Evolutionary conservation across 1,140 invertebrate species (phyloP).

Genomic region (Drosophila lacertosa): DNA sequence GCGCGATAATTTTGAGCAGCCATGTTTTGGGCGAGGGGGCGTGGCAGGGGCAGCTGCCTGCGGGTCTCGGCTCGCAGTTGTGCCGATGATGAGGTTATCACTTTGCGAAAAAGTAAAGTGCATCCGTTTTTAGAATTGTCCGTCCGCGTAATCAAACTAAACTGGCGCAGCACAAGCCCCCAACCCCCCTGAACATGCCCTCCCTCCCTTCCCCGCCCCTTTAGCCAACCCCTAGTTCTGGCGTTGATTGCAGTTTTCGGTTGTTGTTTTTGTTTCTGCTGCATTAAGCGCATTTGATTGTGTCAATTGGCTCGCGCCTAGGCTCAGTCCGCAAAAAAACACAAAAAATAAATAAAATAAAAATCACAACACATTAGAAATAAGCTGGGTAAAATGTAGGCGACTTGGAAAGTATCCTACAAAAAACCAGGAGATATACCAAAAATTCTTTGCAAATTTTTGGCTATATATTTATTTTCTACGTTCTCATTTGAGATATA

Average conservation of each 20-base stretch:
- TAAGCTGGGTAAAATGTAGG: slow-evolving; percentile 5
- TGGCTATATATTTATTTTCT: too few species aligned
- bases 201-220: not conserved
- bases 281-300: slow-evolving; percentile 80
- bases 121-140: slow-evolving; percentile 76
- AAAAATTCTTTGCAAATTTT: too few species aligned
- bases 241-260: slow-evolving; percentile 69
- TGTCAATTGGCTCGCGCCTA: slow-evolving; percentile 79
- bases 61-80: slow-evolving; percentile 4
- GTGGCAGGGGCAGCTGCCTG: too few species aligned
- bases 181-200: not conserved
- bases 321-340: slow-evolving; percentile 46
- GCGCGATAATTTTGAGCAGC: slow-evolving; percentile 60
- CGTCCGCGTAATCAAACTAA: slow-evolving; percentile 75
- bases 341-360: slow-evolving; percentile 12
- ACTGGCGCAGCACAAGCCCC: slow-evolving; percentile 58
- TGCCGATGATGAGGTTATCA: slow-evolving; percentile 74
- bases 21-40: not conserved
- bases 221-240: too few species aligned
- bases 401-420: not conserved
- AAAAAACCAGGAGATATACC: not conserved
- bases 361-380: slow-evolving; percentile 8
- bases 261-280: slow-evolving; percentile 33
- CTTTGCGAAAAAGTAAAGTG: slow-evolving; percentile 74
- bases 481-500: too few species aligned